A percentile compares a stretch with the other conserved stretches of the same genome.
These are phyloP conservation scores for Altica lythri DNA, from an alignment of 2,888 invertebrate genomes.

Conservation along the genomic window DNA sequence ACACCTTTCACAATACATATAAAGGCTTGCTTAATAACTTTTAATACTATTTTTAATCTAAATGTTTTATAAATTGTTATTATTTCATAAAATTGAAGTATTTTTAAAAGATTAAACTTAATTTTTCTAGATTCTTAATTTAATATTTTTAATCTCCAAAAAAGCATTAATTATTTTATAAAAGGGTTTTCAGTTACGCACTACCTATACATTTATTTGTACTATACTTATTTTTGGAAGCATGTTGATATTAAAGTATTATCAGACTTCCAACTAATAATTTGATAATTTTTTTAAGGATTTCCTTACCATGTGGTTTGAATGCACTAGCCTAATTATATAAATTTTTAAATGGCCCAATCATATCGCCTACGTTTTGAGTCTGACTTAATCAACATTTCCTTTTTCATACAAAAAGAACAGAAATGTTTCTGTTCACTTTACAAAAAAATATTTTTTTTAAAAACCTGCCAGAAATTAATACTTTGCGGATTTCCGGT, in stretches of 20 bases:
- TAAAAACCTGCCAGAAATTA: too few relatives aligned
- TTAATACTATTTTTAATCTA: too few relatives aligned
- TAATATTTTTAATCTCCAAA: too few relatives aligned
- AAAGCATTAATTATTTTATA: too few relatives aligned
- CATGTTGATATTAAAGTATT: slow-evolving; percentile 12
- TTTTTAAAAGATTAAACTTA: too few relatives aligned
- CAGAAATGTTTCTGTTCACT: neutral
- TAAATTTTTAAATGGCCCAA: slow-evolving; percentile 20
- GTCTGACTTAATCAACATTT: slow-evolving; percentile 13
- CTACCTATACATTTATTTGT: slow-evolving; percentile 7
- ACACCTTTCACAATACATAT: too few relatives aligned
- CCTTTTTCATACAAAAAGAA: slow-evolving; percentile 19
- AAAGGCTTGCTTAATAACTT: too few relatives aligned
- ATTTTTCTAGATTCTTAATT: too few relatives aligned
- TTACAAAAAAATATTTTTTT: neutral
- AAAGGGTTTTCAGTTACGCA: too few relatives aligned
- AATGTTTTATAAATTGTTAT: too few relatives aligned
- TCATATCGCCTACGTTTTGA: slow-evolving; percentile 18
- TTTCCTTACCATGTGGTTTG: slow-evolving; percentile 15
- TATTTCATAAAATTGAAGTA: too few relatives aligned
- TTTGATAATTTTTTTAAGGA: slow-evolving; percentile 16
- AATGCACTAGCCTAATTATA: slow-evolving; percentile 19
- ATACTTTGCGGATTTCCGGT: too few relatives aligned
- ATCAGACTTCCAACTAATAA: slow-evolving; percentile 18
- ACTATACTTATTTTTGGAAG: neutral